These are phyloP conservation scores for Acomys russatus DNA, from an alignment of 2,797 vertebrate genomes.

Conservation along the genomic window DNA sequence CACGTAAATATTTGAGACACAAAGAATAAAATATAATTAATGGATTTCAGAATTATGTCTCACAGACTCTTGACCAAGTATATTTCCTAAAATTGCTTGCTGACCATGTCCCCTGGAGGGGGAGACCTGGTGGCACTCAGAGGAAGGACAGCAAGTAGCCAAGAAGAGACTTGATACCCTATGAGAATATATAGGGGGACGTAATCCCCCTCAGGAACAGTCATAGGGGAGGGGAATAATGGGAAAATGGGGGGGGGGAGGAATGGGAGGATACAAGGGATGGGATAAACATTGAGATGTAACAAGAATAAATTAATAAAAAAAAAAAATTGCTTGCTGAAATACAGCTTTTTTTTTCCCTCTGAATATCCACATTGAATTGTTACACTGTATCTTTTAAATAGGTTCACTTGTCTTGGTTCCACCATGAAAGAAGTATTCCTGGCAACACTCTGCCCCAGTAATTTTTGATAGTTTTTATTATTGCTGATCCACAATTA, in stretches of 20 bases:
- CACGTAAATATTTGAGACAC: constrained; percentile 1
- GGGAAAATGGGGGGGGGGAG: no score
- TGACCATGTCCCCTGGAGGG: no score
- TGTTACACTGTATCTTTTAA: not conserved
- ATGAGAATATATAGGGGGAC: no score
- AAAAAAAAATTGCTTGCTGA: not conserved
- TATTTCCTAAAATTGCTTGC: not conserved
- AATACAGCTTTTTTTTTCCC: not conserved
- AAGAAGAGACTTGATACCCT: no score
- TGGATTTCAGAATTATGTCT: constrained; percentile 5
- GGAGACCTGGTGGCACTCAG: no score
- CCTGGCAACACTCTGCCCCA: not conserved
- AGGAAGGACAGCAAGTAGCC: no score
- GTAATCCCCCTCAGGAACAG: no score
- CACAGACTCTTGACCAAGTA: not conserved
- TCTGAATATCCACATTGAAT: not conserved
- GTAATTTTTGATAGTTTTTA: not conserved
- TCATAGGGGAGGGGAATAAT: no score
- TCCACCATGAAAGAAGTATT: not conserved
- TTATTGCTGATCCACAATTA: not conserved
- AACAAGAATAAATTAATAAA: no score
- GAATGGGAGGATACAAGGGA: no score
- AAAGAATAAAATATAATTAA: constrained; percentile 7
- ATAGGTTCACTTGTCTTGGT: not conserved
- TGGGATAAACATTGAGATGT: no score